Evolutionary conservation across 2,888 invertebrate genomes (phyloP).

Genomic region (Caenorhabditis sp.): DNA sequence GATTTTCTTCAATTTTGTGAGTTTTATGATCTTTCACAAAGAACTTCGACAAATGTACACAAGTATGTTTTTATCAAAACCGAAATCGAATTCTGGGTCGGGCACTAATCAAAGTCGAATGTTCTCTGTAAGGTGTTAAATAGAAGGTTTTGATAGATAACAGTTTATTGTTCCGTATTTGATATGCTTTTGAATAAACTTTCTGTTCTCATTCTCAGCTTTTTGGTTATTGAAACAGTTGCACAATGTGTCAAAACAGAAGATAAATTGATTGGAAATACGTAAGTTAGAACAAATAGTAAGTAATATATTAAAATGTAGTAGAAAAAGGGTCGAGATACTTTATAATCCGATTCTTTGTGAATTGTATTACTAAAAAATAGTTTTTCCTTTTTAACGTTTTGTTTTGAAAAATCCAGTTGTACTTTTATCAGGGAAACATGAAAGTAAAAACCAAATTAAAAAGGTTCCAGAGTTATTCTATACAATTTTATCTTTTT

Average conservation of each 20-base stretch:
- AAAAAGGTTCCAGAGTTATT: too few species aligned
- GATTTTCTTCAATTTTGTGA: constrained; percentile 18
- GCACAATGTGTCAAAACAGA: not conserved
- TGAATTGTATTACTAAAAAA: too few species aligned
- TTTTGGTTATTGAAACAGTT: not conserved
- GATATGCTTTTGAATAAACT: not conserved
- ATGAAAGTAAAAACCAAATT: too few species aligned
- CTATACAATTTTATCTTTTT: too few species aligned
- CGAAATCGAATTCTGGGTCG: not conserved
- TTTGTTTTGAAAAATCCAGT: too few species aligned
- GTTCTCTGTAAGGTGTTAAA: not conserved
- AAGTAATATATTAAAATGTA: not conserved
- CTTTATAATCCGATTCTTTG: too few species aligned
- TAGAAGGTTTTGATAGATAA: not conserved
- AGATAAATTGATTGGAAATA: not conserved
- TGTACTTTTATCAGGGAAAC: too few species aligned
- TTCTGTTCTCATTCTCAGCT: not conserved
- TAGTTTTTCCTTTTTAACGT: too few species aligned
- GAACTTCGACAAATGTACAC: constrained; percentile 11
- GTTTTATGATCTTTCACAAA: constrained; percentile 14
- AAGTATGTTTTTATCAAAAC: not conserved
- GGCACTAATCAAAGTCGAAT: not conserved
- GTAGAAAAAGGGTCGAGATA: not conserved
- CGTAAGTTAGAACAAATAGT: not conserved
- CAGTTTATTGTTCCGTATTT: not conserved